A percentile compares a stretch with the other conserved stretches of the same genome.
Conservation (phyloP, 1,140 invertebrate genomes). For the Vollenhovia emeryi region DNA sequence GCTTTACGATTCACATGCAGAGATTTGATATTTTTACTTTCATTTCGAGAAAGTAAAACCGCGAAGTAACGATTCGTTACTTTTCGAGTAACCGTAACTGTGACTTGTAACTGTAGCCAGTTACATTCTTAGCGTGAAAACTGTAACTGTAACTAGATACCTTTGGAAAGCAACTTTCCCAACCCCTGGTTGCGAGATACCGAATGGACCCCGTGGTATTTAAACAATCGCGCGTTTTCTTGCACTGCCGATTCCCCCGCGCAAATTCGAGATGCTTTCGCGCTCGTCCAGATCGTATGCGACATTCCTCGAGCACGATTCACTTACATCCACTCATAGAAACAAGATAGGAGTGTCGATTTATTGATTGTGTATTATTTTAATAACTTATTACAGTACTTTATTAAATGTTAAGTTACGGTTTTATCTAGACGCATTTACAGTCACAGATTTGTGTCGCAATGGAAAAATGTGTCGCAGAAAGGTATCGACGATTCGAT, state of each 20-base stretch:
- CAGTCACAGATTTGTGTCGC: slow-evolving; percentile 58
- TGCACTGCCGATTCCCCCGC: neutral
- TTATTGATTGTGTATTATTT: slow-evolving; percentile 60
- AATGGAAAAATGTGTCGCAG: slow-evolving; percentile 16
- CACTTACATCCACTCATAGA: neutral
- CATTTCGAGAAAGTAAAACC: too few relatives aligned
- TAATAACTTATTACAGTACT: slow-evolving; percentile 82
- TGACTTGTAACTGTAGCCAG: too few relatives aligned
- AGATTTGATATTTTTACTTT: too few relatives aligned
- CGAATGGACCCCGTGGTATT: too few relatives aligned
- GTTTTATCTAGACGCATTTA: slow-evolving; percentile 76
- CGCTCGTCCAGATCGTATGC: neutral
- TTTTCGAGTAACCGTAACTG: too few relatives aligned
- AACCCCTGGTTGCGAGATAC: too few relatives aligned
- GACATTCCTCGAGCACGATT: neutral
- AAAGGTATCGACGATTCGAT: neutral
- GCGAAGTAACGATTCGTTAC: too few relatives aligned
- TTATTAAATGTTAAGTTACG: slow-evolving; percentile 80
- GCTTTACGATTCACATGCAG: too few relatives aligned
- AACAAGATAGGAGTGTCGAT: slow-evolving; percentile 22
- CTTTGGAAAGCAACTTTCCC: too few relatives aligned
- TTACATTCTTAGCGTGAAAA: too few relatives aligned
- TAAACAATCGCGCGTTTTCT: neutral
- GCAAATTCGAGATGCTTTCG: neutral
- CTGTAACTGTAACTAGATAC: too few relatives aligned